Conservation (phyloP, 2,797 vertebrate species). For the Margarornis squamiger region DNA sequence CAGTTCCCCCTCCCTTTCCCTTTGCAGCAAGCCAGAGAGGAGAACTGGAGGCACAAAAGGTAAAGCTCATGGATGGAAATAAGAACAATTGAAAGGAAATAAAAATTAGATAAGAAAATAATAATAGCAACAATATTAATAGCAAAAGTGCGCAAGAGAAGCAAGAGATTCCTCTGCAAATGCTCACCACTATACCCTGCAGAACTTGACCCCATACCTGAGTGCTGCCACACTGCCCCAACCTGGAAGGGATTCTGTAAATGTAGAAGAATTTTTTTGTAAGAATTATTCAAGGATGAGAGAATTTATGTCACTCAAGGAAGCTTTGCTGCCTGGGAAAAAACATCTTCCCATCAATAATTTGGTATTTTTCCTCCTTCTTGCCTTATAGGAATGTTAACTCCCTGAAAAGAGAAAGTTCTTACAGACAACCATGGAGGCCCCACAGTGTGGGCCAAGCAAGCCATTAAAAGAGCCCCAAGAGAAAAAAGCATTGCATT, state of each 20-base stretch:
- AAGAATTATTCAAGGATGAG: background rate
- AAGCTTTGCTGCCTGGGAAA: background rate
- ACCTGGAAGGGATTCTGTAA: background rate
- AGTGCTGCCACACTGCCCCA: background rate
- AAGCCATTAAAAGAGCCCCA: no score
- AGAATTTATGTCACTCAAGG: background rate
- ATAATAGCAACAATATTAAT: background rate
- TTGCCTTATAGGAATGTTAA: no score
- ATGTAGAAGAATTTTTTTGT: background rate
- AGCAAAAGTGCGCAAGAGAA: background rate
- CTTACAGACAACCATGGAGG: no score
- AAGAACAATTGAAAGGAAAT: background rate
- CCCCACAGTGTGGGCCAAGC: no score
- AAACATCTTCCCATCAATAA: no score
- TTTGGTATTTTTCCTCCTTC: no score
- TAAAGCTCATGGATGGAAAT: background rate
- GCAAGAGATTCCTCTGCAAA: background rate
- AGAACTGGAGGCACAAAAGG: background rate
- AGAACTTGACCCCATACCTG: background rate
- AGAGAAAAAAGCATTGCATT: background rate
- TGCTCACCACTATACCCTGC: background rate
- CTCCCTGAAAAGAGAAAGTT: no score
- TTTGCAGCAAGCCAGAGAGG: background rate
- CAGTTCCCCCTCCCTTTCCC: background rate
- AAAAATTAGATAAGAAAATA: background rate